A percentile compares a stretch with the other conserved stretches of the same genome.
Conservation (phyloP, 1,140 invertebrate species). For the Diachasma alloeum region DNA sequence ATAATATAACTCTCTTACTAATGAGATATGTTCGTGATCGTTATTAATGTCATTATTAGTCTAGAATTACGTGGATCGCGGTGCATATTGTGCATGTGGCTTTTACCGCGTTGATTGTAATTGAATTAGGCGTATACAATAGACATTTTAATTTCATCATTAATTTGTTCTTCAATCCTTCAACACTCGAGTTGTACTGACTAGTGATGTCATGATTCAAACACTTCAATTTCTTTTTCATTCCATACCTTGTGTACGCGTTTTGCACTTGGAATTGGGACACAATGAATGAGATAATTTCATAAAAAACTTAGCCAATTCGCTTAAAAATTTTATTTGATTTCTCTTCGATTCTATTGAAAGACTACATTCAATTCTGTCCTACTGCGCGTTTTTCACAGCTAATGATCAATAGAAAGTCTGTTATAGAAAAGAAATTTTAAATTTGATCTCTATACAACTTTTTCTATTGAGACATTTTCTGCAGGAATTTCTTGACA, state of each 20-base stretch:
- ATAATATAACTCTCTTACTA: neutral
- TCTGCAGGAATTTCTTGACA: no score
- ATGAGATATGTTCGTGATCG: constrained; percentile 25
- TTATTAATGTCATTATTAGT: constrained; percentile 11
- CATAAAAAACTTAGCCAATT: no score
- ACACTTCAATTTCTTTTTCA: constrained; percentile 22
- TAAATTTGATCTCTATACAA: no score
- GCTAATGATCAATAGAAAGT: no score
- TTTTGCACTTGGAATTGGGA: neutral
- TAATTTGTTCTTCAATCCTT: neutral
- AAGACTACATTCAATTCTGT: no score
- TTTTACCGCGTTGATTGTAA: neutral
- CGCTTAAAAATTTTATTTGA: no score
- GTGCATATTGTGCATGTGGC: neutral
- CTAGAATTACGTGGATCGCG: constrained; percentile 8
- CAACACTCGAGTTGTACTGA: constrained; percentile 3
- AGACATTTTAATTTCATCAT: neutral
- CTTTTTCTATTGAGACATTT: no score
- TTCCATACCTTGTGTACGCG: constrained; percentile 37
- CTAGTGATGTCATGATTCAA: neutral
- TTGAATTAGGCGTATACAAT: constrained; percentile 3
- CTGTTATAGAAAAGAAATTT: no score
- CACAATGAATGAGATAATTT: no score
- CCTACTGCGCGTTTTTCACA: no score
- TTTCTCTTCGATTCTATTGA: no score